Base-by-base conservation (phyloP, 2,113 vertebrate species). In the Hippocampus barbouri region DNA sequence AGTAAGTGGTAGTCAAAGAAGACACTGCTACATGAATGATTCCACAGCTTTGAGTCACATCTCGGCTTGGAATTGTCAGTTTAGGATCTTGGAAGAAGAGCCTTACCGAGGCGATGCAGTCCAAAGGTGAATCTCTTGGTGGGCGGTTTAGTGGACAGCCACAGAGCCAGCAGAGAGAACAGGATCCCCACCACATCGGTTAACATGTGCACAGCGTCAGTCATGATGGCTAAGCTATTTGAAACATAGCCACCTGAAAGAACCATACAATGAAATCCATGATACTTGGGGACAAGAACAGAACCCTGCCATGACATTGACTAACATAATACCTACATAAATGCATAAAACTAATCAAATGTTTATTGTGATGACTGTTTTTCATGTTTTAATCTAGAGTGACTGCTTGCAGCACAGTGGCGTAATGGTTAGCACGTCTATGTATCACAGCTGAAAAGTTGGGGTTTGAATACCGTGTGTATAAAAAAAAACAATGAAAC, bases 151-250 rank as follows among this genome's bases (percentile, higher is more conserved):
- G 90, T 93, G 61, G 96, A 98, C 41, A 99, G 92, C 95, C 95
- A 97, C 73, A 99, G 92, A 66, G 97, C 97, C 21, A 99, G 91
- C 74, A 99, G 88, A 11, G 97, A 98, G 79, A 98, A 92, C 81
- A 97, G 84, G 86, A 99, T 98, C 66, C 96, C 96, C 8, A 97
- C 93, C 71, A 99, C 94, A 76, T 99, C 97, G 14, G 96, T 94
- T 62, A 99, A 83, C 93, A 98, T 97, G 86, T 98, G 97, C 81
- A 98, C 91, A 0, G 97, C 97, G 76, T 99, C 97, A 2, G 96
- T 98, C 97, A 99, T 98, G 71, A 99, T 94, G 71, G 97, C 97
- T 70, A 99, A 87, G 84, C 97, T 99, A 89, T 98, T 99, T 62
- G 97, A 95, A 68, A 98, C 66, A 76, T 97, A 99, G 74, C 97